Evolutionary conservation across 1,140 invertebrate species (phyloP), one percentile per base, ranked within the genome.

Genomic region (Drosophila lini): DNA sequence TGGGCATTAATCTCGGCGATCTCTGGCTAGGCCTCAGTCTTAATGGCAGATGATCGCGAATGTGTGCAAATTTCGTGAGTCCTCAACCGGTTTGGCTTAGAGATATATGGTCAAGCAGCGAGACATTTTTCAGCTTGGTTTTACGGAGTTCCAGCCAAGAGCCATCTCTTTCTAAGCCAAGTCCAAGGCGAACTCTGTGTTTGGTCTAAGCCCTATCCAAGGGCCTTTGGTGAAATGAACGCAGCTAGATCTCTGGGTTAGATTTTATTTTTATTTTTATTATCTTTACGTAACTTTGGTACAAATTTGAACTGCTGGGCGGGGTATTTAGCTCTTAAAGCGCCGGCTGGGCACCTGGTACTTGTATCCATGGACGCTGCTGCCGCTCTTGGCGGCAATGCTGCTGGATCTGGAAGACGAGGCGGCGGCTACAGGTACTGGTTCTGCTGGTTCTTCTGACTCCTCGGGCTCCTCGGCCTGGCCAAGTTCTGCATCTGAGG

Each of bases 261-360:
- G 60, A 58, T 74, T 61, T 55, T 55, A 48, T 52, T 56, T 73
- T 77, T 59, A 47, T 73, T 77, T 78, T 77, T 53, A 67, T 71
- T 80, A 64, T 61, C 61, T 67, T 80, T 79, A 86, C 42, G 58
- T 58, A 50, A 75, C 84, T 89, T 89, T 89, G 84, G 84, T 81
- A 89, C 62, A 70, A 78, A 59, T 36, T 56, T 47, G 15, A 58
- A 55, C 31, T 28, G 62, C 10, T 53, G 13, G 16, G 42, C 25
- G 16, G 28, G 19, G 36, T 16, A 22, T 42, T 89, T 71, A 89
- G 38, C 84, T 84, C 57, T 84, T 89, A 50, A 89, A 89, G 32
- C 74, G 80, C 44, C 68, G 63, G 44, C 80, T 89, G 53, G 84
- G 84, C 74, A 81, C 71, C 32, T 75, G 77, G 38, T 89, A 89